These are phyloP conservation scores for Chrysomallon squamiferum DNA, from an alignment of 1,140 invertebrate species.

Conservation along the genomic window DNA sequence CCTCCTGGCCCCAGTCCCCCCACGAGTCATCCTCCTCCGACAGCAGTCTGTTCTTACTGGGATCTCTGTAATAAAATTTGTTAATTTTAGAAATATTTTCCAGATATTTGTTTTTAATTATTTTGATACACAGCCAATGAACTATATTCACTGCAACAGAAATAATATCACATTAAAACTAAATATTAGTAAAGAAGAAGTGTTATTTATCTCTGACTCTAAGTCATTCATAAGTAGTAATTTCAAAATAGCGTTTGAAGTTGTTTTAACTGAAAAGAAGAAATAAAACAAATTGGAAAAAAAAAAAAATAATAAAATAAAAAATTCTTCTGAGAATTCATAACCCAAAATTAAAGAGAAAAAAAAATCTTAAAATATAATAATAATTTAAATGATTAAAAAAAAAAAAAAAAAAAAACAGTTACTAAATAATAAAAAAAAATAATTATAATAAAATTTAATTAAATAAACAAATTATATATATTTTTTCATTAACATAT, in stretches of 20 bases:
- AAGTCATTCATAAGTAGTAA: too few relatives aligned
- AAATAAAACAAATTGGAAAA: background rate
- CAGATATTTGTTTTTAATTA: too few relatives aligned
- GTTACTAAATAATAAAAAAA: background rate
- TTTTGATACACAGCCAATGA: too few relatives aligned
- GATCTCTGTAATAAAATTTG: slow-evolving; percentile 35
- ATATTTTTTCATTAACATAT: too few relatives aligned
- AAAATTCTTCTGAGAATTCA: background rate
- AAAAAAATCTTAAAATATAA: background rate
- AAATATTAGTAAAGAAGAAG: background rate
- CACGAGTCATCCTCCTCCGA: slow-evolving; percentile 53
- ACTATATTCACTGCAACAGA: too few relatives aligned
- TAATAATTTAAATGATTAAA: background rate
- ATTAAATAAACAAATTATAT: background rate
- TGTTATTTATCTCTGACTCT: background rate
- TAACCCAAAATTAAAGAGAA: background rate
- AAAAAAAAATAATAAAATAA: background rate
- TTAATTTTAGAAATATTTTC: background rate
- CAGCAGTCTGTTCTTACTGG: slow-evolving; percentile 42
- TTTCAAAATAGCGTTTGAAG: too few relatives aligned
- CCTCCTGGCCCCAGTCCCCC: slow-evolving; percentile 37
- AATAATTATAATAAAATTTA: background rate
- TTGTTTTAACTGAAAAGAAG: background rate
- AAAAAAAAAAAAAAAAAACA: background rate
- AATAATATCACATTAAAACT: background rate